Percentiles rank a stretch among this genome's conserved stretches.
Evolutionary conservation across 92 coral and sea anemone genomes (phyloP).

Genomic region (Blastomussa wellsi): DNA sequence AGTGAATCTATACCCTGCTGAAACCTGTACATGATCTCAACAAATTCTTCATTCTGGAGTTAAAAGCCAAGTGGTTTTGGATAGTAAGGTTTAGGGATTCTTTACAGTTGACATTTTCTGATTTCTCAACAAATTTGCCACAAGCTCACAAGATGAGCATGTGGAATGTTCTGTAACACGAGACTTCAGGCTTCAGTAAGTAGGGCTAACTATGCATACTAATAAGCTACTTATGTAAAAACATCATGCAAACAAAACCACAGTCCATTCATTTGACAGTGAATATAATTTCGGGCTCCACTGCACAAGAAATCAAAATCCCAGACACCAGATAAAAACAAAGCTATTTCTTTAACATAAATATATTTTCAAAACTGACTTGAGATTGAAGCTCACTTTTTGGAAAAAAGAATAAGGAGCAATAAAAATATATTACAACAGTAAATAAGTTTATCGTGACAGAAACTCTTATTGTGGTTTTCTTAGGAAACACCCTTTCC

Average conservation of each 20-base stretch:
- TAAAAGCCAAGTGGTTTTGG: not conserved
- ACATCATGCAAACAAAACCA: slow-evolving; percentile 27
- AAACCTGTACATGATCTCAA: slow-evolving; percentile 25
- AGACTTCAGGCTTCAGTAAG: slow-evolving; percentile 27
- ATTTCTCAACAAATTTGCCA: not conserved
- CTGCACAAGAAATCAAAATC: not conserved
- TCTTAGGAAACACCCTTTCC: not conserved
- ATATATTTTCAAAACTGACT: not conserved
- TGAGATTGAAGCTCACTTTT: not conserved
- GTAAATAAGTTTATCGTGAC: not conserved
- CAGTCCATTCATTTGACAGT: not conserved
- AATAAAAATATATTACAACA: not conserved
- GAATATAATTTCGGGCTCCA: slow-evolving; percentile 2
- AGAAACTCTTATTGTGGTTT: not conserved
- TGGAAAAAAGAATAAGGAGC: not conserved
- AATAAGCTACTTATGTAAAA: slow-evolving; percentile 22
- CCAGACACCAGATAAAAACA: not conserved
- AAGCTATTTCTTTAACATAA: not conserved
- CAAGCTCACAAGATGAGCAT: not conserved
- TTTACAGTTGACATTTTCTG: slow-evolving; percentile 3
- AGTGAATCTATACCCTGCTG: slow-evolving; percentile 29
- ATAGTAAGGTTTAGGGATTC: not conserved
- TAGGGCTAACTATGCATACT: slow-evolving; percentile 22
- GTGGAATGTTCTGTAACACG: not conserved
- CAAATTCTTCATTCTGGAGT: slow-evolving; percentile 34